Conservation (phyloP, 1,140 invertebrate species). For the Hesperophylax magnus region DNA sequence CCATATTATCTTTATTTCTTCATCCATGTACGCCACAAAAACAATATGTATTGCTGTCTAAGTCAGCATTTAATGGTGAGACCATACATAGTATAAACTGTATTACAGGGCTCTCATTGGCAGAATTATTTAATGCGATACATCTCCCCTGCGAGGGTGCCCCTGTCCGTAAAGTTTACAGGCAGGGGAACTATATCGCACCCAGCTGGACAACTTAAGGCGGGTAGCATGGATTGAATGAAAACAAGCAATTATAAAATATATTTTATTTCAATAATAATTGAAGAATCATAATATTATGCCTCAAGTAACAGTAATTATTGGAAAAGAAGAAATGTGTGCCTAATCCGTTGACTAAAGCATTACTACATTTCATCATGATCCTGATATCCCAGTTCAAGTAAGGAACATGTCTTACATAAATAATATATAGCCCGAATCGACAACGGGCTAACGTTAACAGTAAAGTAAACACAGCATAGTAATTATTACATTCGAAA, state of each 20-base stretch:
- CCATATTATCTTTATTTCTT: too few species aligned
- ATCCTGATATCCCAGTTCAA: neutral
- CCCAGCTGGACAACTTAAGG: too few species aligned
- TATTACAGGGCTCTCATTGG: too few species aligned
- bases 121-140: too few species aligned
- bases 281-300: neutral
- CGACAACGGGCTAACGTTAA: neutral
- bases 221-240: too few species aligned
- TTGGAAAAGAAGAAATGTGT: neutral
- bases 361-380: neutral
- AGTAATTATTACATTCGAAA: conserved; percentile 12
- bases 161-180: too few species aligned
- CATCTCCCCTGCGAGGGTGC: too few species aligned
- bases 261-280: conserved; percentile 10
- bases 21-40: too few species aligned
- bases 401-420: neutral
- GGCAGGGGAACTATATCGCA: too few species aligned
- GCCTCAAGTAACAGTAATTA: neutral
- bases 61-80: too few species aligned
- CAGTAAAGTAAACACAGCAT: conserved; percentile 10
- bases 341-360: neutral
- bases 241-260: neutral
- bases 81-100: too few species aligned
- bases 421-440: neutral
- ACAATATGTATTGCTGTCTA: too few species aligned